Conservation (phyloP, 2,113 vertebrate species). For the Suncus etruscus region DNA sequence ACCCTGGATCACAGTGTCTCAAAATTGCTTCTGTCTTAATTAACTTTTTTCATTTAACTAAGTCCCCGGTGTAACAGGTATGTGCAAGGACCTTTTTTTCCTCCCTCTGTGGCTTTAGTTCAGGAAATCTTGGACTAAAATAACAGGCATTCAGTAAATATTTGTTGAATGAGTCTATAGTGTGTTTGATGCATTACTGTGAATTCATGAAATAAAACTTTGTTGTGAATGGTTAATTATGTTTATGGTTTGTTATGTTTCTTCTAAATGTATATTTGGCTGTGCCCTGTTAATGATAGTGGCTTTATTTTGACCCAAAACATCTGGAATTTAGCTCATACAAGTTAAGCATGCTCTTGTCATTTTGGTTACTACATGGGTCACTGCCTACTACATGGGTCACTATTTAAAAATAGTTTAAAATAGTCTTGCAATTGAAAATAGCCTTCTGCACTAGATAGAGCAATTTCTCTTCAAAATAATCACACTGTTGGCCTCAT, state of each 20-base stretch:
- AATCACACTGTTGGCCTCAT: constrained; percentile 27
- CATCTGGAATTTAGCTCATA: constrained; percentile 61
- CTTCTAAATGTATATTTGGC: constrained; percentile 53
- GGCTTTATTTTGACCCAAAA: constrained; percentile 57
- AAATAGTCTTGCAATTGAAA: constrained; percentile 42
- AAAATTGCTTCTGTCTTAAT: constrained; percentile 35
- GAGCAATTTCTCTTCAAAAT: constrained; percentile 1
- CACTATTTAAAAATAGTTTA: constrained; percentile 66
- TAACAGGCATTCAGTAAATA: constrained; percentile 42
- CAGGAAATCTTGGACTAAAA: not conserved
- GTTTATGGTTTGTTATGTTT: constrained; percentile 1
- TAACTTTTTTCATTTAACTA: constrained; percentile 44
- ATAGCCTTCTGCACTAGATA: constrained; percentile 9
- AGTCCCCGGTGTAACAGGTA: constrained; percentile 10
- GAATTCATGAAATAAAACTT: constrained; percentile 64
- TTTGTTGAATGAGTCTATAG: constrained; percentile 54
- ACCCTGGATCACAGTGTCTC: constrained; percentile 19
- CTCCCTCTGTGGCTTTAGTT: not conserved
- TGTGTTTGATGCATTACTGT: constrained; percentile 17
- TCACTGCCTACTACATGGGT: constrained; percentile 13
- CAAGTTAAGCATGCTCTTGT: constrained; percentile 51
- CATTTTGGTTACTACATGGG: constrained; percentile 34
- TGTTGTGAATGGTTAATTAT: constrained; percentile 44
- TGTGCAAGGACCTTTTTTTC: constrained; percentile 25
- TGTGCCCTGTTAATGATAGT: constrained; percentile 33